Base-by-base conservation (phyloP, 2,888 invertebrate genomes). In the Dione vanillae region DNA sequence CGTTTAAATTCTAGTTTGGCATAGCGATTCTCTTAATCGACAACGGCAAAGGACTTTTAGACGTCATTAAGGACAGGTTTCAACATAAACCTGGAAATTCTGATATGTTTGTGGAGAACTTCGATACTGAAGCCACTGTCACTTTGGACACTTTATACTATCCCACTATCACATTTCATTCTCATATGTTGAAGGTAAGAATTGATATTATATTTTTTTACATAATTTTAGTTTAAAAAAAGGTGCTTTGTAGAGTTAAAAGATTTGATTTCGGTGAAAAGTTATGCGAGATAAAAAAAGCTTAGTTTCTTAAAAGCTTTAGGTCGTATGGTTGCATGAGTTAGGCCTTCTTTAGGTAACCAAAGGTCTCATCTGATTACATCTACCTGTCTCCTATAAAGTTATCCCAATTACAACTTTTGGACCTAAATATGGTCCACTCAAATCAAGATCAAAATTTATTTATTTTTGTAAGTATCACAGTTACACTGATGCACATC, bases 71-170 rank as follows among this genome's bases (percentile, higher is more conserved):
- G 1, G 89, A 89, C 12, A 77, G 78, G 1, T 82, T 90, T 73
- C 75, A 84, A 16, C 79, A 83, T 35, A 80, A 83, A 37, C 67
- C 75, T 0, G 54, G 75, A 0, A 73, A 78, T 35, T 75, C 82
- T 2, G 85, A 91, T 71, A 82, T 84, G 80, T 75, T 92, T 19
- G 74, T 94, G 1, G 92, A 92, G 47, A 86, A 94, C 80, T 94
- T 94, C 76, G 93, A 94, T 62, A 92, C 93, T 0, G 90, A 85
- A 1, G 91, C 92, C 1, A 81, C 82, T 1, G 83, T 93, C 0
- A 85, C 84, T 0, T 62, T 94, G 0, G 92, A 94, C 71, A 93
- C 93, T 0, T 75, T 94, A 10, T 93, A 93, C 77, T 92, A 93
- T 71, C 91, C 93, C 0, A 93, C 93, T 0, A 83, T 94, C 9